These are phyloP conservation scores for Genyomyrus donnyi DNA, from an alignment of 2,113 vertebrate genomes.

Conservation along the genomic window DNA sequence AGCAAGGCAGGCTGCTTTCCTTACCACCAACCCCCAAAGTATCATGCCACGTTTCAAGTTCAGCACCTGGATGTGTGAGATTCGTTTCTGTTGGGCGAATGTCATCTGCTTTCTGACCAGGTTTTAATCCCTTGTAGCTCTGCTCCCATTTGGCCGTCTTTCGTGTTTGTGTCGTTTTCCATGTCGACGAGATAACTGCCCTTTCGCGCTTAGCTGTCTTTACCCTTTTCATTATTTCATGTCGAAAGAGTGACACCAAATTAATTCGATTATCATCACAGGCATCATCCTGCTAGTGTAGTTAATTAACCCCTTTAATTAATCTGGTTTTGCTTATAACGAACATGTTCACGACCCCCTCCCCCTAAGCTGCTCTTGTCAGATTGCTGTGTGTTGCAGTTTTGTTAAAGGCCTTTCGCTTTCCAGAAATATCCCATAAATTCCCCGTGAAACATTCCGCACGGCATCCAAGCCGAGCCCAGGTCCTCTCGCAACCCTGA, in stretches of 20 bases:
- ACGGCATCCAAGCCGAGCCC: not conserved
- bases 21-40: not conserved
- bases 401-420: not conserved
- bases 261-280: not conserved
- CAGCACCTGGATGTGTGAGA: not conserved
- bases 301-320: not conserved
- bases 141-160: not conserved
- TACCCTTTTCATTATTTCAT: not conserved
- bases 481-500: not conserved
- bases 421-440: not conserved
- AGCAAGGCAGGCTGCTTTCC: not conserved
- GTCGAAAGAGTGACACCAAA: not conserved
- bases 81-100: not conserved
- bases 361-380: not conserved
- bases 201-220: not conserved
- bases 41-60: not conserved
- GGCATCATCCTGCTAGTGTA: not conserved
- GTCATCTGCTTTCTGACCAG: not conserved
- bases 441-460: not conserved
- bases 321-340: not conserved
- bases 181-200: not conserved
- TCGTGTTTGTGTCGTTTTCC: not conserved
- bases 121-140: not conserved
- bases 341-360: not conserved
- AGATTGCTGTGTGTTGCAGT: not conserved